Evolutionary conservation across 2,888 invertebrate genomes (phyloP).

Genomic region (Malacosoma neustria): DNA sequence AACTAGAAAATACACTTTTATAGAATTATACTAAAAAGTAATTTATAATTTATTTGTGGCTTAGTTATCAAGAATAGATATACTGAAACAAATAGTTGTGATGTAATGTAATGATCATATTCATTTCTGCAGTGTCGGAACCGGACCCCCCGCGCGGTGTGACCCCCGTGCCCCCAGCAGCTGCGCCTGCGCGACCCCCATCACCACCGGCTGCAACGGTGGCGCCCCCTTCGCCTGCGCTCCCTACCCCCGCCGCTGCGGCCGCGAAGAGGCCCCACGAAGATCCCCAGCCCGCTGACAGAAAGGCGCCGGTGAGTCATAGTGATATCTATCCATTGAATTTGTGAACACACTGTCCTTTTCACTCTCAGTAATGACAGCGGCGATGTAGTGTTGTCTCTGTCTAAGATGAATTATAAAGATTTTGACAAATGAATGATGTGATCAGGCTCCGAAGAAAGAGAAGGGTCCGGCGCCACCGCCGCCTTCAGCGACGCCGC

Average conservation of each 20-base stretch:
- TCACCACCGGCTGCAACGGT: constrained; percentile 5
- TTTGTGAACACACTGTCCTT: too few relatives aligned
- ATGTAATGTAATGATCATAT: too few relatives aligned
- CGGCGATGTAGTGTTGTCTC: too few relatives aligned
- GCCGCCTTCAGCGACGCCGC: constrained; percentile 62
- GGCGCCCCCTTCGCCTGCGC: constrained; percentile 9
- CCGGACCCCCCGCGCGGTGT: constrained; percentile 29
- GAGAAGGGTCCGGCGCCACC: constrained; percentile 86
- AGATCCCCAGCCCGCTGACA: constrained; percentile 78
- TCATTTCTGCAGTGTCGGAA: constrained; percentile 54
- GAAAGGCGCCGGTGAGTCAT: constrained; percentile 82
- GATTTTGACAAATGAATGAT: too few relatives aligned
- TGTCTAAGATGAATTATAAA: too few relatives aligned
- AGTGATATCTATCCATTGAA: neutral
- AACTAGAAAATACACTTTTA: too few relatives aligned
- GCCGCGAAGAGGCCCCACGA: constrained; percentile 38
- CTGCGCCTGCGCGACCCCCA: constrained; percentile 6
- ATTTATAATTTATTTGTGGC: too few relatives aligned
- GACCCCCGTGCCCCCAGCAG: constrained; percentile 16
- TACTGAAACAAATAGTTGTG: too few relatives aligned
- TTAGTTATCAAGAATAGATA: too few relatives aligned
- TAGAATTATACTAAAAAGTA: too few relatives aligned
- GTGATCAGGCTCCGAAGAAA: constrained; percentile 85
- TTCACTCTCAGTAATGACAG: too few relatives aligned
- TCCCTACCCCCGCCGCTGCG: constrained; percentile 14